These are phyloP conservation scores for Sminthurides aquaticus DNA, from an alignment of 2,888 invertebrate species.

Conservation along the genomic window DNA sequence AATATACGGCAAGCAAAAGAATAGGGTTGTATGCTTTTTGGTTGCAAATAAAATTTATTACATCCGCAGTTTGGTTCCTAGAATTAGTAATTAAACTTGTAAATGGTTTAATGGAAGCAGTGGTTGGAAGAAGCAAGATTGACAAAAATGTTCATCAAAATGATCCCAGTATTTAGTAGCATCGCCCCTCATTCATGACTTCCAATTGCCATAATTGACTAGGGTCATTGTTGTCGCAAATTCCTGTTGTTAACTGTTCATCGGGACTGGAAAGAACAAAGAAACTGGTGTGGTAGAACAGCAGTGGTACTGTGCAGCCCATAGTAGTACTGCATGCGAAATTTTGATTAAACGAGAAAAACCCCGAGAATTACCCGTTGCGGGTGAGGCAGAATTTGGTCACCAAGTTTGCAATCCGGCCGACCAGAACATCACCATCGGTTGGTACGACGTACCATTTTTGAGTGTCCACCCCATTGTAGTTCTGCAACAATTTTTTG, in stretches of 20 bases:
- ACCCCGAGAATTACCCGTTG: neutral
- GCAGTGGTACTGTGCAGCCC: no score
- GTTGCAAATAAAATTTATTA: no score
- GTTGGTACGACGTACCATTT: slow-evolving; percentile 11
- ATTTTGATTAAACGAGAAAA: neutral
- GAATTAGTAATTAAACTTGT: no score
- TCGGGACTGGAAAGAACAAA: neutral
- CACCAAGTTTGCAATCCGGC: neutral
- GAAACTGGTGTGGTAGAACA: no score
- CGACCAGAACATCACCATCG: neutral
- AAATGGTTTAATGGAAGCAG: no score
- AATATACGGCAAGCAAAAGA: no score
- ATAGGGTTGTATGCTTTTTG: no score
- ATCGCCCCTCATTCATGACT: neutral
- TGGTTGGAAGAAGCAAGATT: no score
- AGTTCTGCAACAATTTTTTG: neutral
- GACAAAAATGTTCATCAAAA: no score
- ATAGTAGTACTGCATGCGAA: no score
- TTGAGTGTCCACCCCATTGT: slow-evolving; percentile 6
- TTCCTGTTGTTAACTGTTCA: neutral
- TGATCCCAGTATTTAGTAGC: no score
- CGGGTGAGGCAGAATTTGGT: neutral
- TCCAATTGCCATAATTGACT: slow-evolving; percentile 2
- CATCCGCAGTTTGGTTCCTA: no score
- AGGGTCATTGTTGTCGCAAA: slow-evolving; percentile 1